phyloP scores from a whole-genome alignment of 1,140 invertebrate species.

The Lineus longissimus region DNA sequence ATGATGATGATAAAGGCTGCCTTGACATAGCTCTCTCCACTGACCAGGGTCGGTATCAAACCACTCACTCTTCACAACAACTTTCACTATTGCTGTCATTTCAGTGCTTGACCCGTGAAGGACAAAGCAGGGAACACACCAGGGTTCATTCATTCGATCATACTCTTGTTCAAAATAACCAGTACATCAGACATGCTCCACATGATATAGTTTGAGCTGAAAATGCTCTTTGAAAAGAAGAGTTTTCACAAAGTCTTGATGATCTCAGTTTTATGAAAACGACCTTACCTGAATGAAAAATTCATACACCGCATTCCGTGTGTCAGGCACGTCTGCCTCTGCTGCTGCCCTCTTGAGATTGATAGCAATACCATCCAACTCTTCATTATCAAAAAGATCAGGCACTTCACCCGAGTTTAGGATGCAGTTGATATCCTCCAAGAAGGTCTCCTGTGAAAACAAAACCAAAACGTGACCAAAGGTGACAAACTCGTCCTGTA shows the following conservation, averaged over 20 bases:
- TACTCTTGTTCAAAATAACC: no score
- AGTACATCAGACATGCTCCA: no score
- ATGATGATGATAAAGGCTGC: neutral
- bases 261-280: no score
- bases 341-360: conserved; percentile 48
- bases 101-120: no score
- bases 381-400: conserved; percentile 53
- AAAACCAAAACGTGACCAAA: neutral
- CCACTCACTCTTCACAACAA: no score
- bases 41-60: no score
- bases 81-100: no score
- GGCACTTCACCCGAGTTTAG: conserved; percentile 53
- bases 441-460: conserved; percentile 46
- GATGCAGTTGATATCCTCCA: conserved; percentile 54
- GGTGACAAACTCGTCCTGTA: no score
- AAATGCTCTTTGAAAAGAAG: no score
- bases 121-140: neutral
- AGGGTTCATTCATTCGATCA: neutral
- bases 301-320: conserved; percentile 41
- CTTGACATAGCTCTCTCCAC: no score
- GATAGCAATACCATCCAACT: conserved; percentile 50
- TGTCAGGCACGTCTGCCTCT: conserved; percentile 44
- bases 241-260: no score
- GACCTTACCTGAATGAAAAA: conserved; percentile 44
- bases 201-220: no score